Evolutionary conservation across 37 sponge, comb jelly and placozoan genomes (phyloP).

Genomic region (Sycon ciliatum): DNA sequence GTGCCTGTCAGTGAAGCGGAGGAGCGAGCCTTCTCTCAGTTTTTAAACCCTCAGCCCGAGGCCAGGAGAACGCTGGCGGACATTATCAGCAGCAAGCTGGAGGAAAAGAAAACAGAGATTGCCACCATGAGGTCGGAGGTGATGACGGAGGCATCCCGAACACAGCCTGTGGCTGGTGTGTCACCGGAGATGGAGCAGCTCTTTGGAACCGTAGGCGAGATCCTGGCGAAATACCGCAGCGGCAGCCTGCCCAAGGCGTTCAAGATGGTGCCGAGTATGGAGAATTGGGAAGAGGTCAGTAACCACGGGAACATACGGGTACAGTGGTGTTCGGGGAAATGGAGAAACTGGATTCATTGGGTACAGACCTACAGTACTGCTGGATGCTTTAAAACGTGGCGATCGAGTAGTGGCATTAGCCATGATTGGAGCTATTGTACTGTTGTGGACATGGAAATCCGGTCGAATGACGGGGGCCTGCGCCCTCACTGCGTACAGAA

Average conservation of each 20-base stretch:
- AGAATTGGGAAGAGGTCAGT: constrained; percentile 83
- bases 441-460: too few species aligned
- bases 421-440: too few species aligned
- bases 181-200: constrained; percentile 12
- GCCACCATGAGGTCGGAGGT: constrained; percentile 31
- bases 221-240: constrained; percentile 81
- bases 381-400: background rate
- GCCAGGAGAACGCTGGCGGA: constrained; percentile 66
- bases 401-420: too few species aligned
- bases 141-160: too few species aligned
- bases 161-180: background rate
- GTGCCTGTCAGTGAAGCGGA: constrained; percentile 75
- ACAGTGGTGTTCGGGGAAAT: too few species aligned
- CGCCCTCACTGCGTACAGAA: too few species aligned
- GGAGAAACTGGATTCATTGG: background rate
- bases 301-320: background rate
- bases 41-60: constrained; percentile 48
- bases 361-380: background rate
- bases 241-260: constrained; percentile 96
- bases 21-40: constrained; percentile 60
- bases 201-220: constrained; percentile 62
- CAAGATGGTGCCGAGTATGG: constrained; percentile 81
- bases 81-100: constrained; percentile 75
- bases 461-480: too few species aligned
- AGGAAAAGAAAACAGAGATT: constrained; percentile 78